Base-by-base conservation (phyloP, 2,113 vertebrate species). In the Sardina pilchardus region DNA sequence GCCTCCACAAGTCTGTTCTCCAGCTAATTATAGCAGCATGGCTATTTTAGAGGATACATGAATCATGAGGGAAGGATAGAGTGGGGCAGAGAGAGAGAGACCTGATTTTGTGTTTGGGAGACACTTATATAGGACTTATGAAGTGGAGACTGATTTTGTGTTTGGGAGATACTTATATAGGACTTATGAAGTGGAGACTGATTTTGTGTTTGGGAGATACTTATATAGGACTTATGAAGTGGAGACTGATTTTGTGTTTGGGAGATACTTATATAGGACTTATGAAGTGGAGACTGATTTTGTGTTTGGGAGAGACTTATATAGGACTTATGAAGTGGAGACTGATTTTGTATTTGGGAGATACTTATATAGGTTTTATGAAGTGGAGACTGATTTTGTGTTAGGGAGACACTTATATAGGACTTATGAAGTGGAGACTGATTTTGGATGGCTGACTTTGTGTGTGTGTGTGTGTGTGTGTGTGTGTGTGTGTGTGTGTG, bases 21-120 rank as follows among this genome's bases (percentile, higher is more conserved):
- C 44, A 80, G 17, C 93, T 94, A 94, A 92, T 94, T 88, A 94
- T 95, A 95, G 93, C 88, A 36, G 71, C 83, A 85, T 53, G 67
- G 83, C 90, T 91, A 92, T 88, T 94, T 93, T 88, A 91, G 92
- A 92, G 92, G 86, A 93, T 88, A 91, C 85, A 90, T 88, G 88
- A 89, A 91, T 90, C 78, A 90, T 81, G 45, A 47, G 45, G 45
- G 45, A 2, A 47, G 85, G 39, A 71, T 21, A 75, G 53, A 75
- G 44, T 34, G 81, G 34, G 16, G 21, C 45, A 12, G 45, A 47
- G 24, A 45, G 81, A 82, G 81, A 24, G 81, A 82, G 42, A 71
- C 88, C 90, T 90, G 83, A 63, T 90, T 90, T 8, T 86, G 82
- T 45, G 59, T 87, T 82, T 45, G 56, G 80, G 47, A 50, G 45